phyloP scores from a whole-genome alignment of 2,797 vertebrate species.

The Thripadectes ignobilis region DNA sequence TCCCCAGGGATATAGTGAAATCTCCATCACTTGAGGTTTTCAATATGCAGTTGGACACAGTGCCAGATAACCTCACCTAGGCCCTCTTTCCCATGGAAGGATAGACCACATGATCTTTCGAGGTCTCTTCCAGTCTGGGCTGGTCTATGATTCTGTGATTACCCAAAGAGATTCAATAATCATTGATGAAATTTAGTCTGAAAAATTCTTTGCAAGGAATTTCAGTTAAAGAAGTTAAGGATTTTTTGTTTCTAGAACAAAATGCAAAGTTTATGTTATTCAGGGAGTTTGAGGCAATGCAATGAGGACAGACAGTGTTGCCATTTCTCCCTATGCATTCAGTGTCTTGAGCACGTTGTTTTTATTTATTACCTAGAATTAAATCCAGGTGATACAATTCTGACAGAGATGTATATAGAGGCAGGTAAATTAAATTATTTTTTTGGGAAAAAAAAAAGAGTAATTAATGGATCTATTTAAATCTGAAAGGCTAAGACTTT shows the following conservation, averaged over 20 bases:
- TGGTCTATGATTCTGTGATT: neutral
- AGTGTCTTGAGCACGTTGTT: neutral
- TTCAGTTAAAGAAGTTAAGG: neutral
- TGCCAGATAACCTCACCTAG: neutral
- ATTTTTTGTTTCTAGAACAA: neutral
- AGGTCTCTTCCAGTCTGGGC: neutral
- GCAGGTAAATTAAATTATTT: neutral
- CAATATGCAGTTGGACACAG: neutral
- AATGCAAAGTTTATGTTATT: neutral
- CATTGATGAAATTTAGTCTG: neutral
- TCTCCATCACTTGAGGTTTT: neutral
- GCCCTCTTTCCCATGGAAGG: neutral
- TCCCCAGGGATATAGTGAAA: neutral
- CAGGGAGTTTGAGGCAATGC: neutral
- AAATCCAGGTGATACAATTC: neutral
- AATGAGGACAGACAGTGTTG: neutral
- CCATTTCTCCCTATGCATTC: neutral
- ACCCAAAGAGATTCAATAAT: neutral
- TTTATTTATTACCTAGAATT: neutral
- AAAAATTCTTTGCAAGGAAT: neutral
- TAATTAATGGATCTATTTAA: neutral
- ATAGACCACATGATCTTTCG: rapidly evolving
- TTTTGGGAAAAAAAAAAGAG: neutral
- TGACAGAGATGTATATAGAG: neutral
- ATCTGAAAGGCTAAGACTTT: neutral